Conservation (phyloP, 2,113 vertebrate genomes). For the Centrocercus urophasianus region DNA sequence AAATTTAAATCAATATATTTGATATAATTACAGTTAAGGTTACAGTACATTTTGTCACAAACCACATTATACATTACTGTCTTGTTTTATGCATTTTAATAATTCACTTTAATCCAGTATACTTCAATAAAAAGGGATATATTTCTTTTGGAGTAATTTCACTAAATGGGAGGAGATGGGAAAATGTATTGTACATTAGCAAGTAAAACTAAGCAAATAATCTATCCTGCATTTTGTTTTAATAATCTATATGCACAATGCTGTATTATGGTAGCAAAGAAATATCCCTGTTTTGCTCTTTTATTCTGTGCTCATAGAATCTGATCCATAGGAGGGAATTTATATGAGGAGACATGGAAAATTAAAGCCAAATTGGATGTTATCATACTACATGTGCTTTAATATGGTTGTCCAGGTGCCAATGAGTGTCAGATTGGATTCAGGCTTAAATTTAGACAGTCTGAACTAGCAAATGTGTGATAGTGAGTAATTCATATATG, state of each 20-base stretch:
- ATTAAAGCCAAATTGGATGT: constrained; percentile 12
- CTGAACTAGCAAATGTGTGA: background rate
- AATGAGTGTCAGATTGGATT: background rate
- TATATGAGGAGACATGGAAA: background rate
- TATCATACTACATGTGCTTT: constrained; percentile 7
- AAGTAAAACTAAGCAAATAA: constrained; percentile 61
- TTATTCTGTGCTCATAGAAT: background rate
- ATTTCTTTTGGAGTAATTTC: constrained; percentile 73
- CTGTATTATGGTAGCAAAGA: constrained; percentile 6
- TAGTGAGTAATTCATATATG: background rate
- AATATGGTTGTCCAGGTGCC: background rate
- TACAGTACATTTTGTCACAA: constrained; percentile 77
- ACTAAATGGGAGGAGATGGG: constrained; percentile 64
- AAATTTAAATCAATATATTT: constrained; percentile 79
- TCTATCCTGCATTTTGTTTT: constrained; percentile 37
- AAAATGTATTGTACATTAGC: constrained; percentile 57
- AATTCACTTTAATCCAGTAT: constrained; percentile 61
- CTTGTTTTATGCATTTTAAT: constrained; percentile 74
- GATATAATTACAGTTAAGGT: constrained; percentile 77
- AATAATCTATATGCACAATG: constrained; percentile 32
- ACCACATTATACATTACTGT: constrained; percentile 64
- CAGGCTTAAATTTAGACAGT: background rate
- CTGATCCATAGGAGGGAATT: background rate
- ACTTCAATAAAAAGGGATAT: constrained; percentile 66
- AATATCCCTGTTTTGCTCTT: background rate